Conservation (phyloP, 2,113 vertebrate genomes). For the Mesitornis unicolor region DNA sequence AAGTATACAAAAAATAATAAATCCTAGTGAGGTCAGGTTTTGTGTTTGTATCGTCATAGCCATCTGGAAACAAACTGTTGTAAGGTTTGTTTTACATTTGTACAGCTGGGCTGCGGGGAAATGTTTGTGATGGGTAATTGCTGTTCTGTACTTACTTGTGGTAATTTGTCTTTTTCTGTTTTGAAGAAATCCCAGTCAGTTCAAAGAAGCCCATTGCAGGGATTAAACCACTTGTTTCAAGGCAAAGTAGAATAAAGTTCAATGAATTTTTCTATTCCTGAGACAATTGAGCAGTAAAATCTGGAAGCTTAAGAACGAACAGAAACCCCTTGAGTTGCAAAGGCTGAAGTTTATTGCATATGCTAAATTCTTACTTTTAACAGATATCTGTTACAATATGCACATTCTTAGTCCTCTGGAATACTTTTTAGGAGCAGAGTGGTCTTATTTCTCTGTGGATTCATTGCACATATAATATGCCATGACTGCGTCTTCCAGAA, state of each 20-base stretch:
- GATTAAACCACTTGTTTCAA: neutral
- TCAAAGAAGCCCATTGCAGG: neutral
- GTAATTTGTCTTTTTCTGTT: neutral
- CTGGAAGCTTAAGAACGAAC: neutral
- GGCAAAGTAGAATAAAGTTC: neutral
- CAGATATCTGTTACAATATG: neutral
- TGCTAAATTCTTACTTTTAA: neutral
- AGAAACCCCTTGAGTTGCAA: neutral
- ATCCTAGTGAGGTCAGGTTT: neutral
- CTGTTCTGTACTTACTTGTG: neutral
- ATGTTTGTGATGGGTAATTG: neutral
- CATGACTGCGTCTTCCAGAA: neutral
- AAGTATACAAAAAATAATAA: neutral
- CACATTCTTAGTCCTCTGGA: neutral
- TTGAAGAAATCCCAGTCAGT: neutral
- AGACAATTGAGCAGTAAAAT: neutral
- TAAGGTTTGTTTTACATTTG: neutral
- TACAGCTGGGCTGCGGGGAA: neutral
- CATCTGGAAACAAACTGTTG: neutral
- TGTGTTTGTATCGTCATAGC: neutral
- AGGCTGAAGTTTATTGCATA: neutral
- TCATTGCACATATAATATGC: accelerated
- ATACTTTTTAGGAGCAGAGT: neutral
- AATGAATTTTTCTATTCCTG: neutral
- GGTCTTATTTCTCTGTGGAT: neutral